Evolutionary conservation across 2,797 vertebrate genomes (phyloP).

Genomic region (Siniperca scherzeri): DNA sequence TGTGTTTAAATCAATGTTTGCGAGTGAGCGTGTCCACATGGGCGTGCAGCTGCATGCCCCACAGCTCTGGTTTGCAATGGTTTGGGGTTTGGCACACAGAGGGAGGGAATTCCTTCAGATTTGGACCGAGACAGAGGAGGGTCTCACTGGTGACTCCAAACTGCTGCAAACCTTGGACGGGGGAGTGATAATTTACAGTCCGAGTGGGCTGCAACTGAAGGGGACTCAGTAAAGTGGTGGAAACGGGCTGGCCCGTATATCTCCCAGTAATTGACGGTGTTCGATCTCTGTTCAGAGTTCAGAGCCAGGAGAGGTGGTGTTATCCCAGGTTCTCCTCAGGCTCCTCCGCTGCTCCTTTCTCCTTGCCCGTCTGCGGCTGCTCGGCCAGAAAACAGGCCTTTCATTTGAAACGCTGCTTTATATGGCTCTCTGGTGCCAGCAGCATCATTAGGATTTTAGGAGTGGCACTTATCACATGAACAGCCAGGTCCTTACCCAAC

Average conservation of each 20-base stretch:
- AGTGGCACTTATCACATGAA: conserved; percentile 80
- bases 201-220: conserved; percentile 70
- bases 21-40: conserved; percentile 68
- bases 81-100: conserved; percentile 74
- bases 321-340: conserved; percentile 62
- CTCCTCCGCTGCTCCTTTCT: conserved; percentile 61
- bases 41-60: conserved; percentile 74
- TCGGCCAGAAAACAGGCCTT: conserved; percentile 70
- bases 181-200: conserved; percentile 76
- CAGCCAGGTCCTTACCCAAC: conserved; percentile 71
- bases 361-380: conserved; percentile 51
- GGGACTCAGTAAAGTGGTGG: conserved; percentile 78
- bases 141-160: conserved; percentile 76
- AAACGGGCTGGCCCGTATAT: conserved; percentile 73
- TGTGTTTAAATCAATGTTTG: conserved; percentile 80
- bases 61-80: conserved; percentile 48
- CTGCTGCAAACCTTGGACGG: conserved; percentile 53
- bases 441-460: conserved; percentile 81
- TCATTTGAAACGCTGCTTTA: conserved; percentile 69
- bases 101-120: conserved; percentile 79
- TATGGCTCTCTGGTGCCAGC: conserved; percentile 73
- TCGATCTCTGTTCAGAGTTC: conserved; percentile 64
- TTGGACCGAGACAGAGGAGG: conserved; percentile 74
- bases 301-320: conserved; percentile 68
- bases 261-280: conserved; percentile 74